Conservation (phyloP, 1,140 invertebrate species). For the Tyrophagus putrescentiae region DNA sequence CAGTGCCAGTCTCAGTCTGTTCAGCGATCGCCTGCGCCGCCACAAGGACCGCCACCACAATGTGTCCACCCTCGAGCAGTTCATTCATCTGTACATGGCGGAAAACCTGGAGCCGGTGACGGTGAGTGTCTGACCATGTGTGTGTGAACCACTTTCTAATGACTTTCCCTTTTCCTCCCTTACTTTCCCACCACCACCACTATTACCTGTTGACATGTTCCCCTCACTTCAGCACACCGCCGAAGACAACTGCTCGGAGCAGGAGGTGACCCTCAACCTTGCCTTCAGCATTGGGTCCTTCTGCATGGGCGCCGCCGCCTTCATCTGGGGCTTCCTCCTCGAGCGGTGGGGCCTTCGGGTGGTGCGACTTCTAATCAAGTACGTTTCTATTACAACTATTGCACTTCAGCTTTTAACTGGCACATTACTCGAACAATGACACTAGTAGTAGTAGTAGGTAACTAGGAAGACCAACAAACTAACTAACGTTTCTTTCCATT, state of each 20-base stretch:
- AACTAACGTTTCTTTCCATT: background rate
- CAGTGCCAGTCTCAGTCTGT: background rate
- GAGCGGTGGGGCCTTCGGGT: conserved; percentile 26
- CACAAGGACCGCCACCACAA: background rate
- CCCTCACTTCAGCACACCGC: background rate
- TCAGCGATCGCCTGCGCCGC: background rate
- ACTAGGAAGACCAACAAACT: background rate
- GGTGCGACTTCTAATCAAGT: conserved; percentile 28
- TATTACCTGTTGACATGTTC: background rate
- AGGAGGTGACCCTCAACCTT: conserved; percentile 26
- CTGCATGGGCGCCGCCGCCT: conserved; percentile 28
- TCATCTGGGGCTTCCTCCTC: conserved; percentile 29
- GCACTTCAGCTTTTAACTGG: no score
- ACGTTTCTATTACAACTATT: conserved; percentile 18
- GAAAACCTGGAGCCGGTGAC: conserved; percentile 8
- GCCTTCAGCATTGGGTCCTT: conserved; percentile 28
- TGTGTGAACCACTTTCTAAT: background rate
- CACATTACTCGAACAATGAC: background rate
- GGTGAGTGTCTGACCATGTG: background rate
- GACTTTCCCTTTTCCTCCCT: background rate
- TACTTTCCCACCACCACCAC: background rate
- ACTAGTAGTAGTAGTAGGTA: background rate
- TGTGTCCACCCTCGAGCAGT: conserved; percentile 3
- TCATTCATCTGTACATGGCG: background rate
- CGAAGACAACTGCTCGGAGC: conserved; percentile 17